Conservation (phyloP, 1,140 invertebrate genomes). For the Drosophila nigrodunni region DNA sequence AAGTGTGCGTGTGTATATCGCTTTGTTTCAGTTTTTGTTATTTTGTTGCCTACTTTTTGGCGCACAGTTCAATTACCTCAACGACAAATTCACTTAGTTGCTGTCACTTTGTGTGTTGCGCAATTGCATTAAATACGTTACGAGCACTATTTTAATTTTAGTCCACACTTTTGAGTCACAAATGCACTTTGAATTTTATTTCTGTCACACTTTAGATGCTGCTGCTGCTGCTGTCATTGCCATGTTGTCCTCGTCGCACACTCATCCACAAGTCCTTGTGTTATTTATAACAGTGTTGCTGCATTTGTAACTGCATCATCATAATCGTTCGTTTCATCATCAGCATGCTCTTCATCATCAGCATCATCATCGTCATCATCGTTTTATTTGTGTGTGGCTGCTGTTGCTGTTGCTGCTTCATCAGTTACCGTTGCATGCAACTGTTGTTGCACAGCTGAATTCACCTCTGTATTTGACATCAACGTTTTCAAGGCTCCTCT, state of each 20-base stretch:
- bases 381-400: no score
- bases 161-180: conserved; percentile 38
- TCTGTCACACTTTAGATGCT: conserved; percentile 42
- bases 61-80: conserved; percentile 49
- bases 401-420: conserved; percentile 24
- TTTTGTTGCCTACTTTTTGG: conserved; percentile 43
- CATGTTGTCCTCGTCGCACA: conserved; percentile 63
- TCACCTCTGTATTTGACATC: conserved; percentile 7
- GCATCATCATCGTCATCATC: no score
- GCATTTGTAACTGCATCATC: conserved; percentile 55
- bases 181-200: conserved; percentile 44
- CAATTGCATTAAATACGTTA: conserved; percentile 77
- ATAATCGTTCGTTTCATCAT: conserved; percentile 17
- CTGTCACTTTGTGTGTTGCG: conserved; percentile 40
- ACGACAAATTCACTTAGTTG: conserved; percentile 68
- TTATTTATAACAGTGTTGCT: conserved; percentile 73
- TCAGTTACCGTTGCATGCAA: no score
- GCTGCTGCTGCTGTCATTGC: conserved; percentile 26
- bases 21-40: conserved; percentile 29
- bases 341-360: conserved; percentile 37
- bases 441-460: no score
- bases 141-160: conserved; percentile 50
- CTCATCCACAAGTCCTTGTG: conserved; percentile 73
- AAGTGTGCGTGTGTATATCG: conserved; percentile 31
- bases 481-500: conserved; percentile 47